phyloP scores from a whole-genome alignment of 2,113 vertebrate species.

The Eurypyga helias region DNA sequence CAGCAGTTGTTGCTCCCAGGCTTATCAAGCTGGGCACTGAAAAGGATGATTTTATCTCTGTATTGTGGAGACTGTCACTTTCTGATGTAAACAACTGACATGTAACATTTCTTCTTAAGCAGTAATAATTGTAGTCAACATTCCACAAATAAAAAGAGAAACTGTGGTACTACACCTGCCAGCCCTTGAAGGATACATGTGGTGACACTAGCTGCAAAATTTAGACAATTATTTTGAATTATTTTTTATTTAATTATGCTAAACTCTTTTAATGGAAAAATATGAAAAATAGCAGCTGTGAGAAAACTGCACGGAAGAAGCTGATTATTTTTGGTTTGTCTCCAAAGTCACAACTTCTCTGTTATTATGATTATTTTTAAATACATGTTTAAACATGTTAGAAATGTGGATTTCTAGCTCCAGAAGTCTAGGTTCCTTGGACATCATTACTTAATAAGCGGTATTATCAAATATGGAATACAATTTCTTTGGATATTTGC shows the following conservation, averaged over 20 bases:
- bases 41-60: slow-evolving; percentile 20
- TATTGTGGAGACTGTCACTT: background rate
- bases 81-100: slow-evolving; percentile 18
- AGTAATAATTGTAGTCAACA: slow-evolving; percentile 7
- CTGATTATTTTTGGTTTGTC: background rate
- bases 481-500: background rate
- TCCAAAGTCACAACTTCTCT: background rate
- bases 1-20: slow-evolving; percentile 44
- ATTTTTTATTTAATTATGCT: background rate
- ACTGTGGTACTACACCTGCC: background rate
- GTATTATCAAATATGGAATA: background rate
- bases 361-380: background rate
- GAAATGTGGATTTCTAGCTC: background rate
- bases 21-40: slow-evolving; percentile 18
- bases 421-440: background rate
- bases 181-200: background rate
- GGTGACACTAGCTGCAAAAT: background rate
- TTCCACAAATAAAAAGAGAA: background rate
- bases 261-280: background rate
- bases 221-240: background rate
- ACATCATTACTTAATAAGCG: background rate
- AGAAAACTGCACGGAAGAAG: background rate
- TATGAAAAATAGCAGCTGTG: background rate
- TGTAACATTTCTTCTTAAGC: slow-evolving; percentile 1
- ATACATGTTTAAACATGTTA: background rate